Base-by-base conservation (phyloP, 1,140 invertebrate genomes). In the Rhagoletis pomonella region DNA sequence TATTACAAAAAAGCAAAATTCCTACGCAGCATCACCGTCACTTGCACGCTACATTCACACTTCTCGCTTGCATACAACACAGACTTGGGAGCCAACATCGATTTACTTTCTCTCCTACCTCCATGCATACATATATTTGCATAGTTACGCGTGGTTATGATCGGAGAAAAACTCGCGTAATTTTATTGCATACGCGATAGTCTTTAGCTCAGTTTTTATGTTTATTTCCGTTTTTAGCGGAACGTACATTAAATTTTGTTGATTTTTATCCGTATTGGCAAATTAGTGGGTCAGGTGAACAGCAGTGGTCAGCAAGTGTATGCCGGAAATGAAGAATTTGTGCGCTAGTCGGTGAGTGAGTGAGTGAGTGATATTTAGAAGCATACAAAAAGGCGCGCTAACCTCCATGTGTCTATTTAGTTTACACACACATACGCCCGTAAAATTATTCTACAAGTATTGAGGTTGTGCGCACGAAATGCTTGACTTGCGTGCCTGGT, bases 251-350 rank as follows among this genome's bases (percentile, higher is more conserved):
- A 67, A 85, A 86, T 87, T 86, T 69, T 64, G 84, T 88, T 86
- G 87, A 88, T 86, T 86, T 88, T 86, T 86, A 85, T 58, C 81
- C 87, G 44, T 67, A 73, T 73, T 69, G 59, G 58, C 65, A 85
- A 86, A 85, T 69, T 55, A 62, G 58, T 62, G 44, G 39, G 0
- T 58, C 42, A 88, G 87, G 87, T 58, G 85, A 55, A 73, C 87
- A 88, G 85, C 47, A 10, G 4, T 39, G 3, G 5, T 14, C 17
- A 85, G 84, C 59, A 60, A 85, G 84, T 12, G 19, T 3, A 3
- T 3, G 62, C n/a, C 29, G 84, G 29, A 85, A 85, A 85, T 44
- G 42, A 85, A 62, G 3, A 14, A 1, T n/a, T 14, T 73, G 3
- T 77, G 44, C 44, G 19, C n/a, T 81, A 55, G 50, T 0, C 29